Base-by-base conservation (phyloP, 2,888 invertebrate species). In the Synergus gifuensis region DNA sequence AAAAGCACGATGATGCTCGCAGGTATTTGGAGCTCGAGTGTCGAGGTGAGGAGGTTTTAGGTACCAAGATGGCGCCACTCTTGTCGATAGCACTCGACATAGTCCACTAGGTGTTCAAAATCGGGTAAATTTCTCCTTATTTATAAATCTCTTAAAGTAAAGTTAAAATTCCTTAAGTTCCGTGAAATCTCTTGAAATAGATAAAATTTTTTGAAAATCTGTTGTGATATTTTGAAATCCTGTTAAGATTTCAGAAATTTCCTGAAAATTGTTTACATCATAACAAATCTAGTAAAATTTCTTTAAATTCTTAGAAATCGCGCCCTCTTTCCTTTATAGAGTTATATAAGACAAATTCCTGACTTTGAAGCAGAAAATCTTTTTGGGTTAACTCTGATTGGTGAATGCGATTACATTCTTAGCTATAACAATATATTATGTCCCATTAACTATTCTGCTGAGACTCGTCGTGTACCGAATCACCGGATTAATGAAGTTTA, bases 401-500 rank as follows among this genome's bases (percentile, higher is more conserved):
- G 14, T 14, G 62, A 62, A 62, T 12, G 12, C 62, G 62, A 62
- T 62, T 14, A 62, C 14, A 62, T 62, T 62, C 62, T 62, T 28
- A 60, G 60, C 60, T 60, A 60, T 60, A 22, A 60, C 36, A 54
- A 73, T 73, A 49, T 54, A n/a, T 69, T 5, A 73, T 69, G 22
- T 44, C 11, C 22, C 49, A 73, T 73, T 73, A 49, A 73, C 36
- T 73, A 73, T 73, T 54, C 73, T 73, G 73, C 28, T n/a, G 73
- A 54, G 54, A 73, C 54, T 73, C 54, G 28, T n/a, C 73, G n/a
- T 49, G 73, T 73, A 73, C 36, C 73, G 54, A 73, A 73, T 73
- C 69, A 69, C 49, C 54, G 28, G 54, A 73, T 54, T 73, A 73
- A 73, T 73, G 49, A 73, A 73, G 73, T 73, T 73, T 54, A 54